Percentiles rank a stretch among this genome's conserved stretches.
These are phyloP conservation scores for Phorcus lineatus DNA, from an alignment of 2,888 invertebrate genomes.

Conservation along the genomic window DNA sequence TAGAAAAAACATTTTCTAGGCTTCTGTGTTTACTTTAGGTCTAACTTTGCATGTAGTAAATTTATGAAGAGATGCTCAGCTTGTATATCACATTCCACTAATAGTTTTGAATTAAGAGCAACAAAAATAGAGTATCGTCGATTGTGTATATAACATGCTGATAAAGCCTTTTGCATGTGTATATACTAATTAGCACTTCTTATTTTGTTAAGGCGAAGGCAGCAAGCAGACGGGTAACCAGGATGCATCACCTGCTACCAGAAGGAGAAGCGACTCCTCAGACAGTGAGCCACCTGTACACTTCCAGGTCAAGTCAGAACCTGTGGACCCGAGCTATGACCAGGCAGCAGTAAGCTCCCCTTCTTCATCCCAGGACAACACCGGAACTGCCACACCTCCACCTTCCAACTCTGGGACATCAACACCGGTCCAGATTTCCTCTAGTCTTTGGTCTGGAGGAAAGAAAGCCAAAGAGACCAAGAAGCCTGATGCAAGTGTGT, in stretches of 20 bases:
- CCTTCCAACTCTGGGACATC: slow-evolving; percentile 24
- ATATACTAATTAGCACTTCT: too few species aligned
- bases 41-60: too few species aligned
- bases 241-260: background rate
- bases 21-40: too few species aligned
- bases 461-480: slow-evolving; percentile 20
- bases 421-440: background rate
- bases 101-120: too few species aligned
- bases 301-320: slow-evolving; percentile 42
- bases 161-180: too few species aligned
- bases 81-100: too few species aligned
- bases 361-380: background rate
- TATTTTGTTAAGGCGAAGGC: background rate
- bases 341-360: background rate
- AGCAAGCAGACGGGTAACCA: background rate
- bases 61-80: too few species aligned
- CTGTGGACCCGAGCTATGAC: slow-evolving; percentile 39
- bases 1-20: too few species aligned
- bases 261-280: background rate
- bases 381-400: slow-evolving; percentile 22
- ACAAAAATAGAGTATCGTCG: too few species aligned
- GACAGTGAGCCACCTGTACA: slow-evolving; percentile 9
- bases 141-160: too few species aligned
- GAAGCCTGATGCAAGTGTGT: slow-evolving; percentile 13
- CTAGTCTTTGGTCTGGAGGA: slow-evolving; percentile 16